phyloP scores from a whole-genome alignment of 2,113 vertebrate species.

The Todiramphus chloris region DNA sequence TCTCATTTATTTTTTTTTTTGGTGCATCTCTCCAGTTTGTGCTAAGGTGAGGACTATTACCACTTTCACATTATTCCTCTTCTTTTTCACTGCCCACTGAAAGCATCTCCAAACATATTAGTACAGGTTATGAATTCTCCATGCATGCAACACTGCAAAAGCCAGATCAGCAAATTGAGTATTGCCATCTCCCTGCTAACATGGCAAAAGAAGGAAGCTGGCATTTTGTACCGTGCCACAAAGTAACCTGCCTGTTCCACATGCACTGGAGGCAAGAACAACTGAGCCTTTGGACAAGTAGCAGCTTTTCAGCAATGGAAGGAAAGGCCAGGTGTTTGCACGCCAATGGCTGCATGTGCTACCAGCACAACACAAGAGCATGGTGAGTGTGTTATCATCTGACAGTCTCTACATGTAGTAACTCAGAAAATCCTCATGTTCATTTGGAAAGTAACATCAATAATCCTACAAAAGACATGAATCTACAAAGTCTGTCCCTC shows the following conservation, averaged over 20 bases:
- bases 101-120: conserved; percentile 60
- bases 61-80: conserved; percentile 62
- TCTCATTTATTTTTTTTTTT: background rate
- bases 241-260: background rate
- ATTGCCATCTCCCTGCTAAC: background rate
- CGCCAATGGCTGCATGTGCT: background rate
- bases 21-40: conserved; percentile 61
- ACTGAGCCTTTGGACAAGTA: background rate
- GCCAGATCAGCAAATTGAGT: background rate
- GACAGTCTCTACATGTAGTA: background rate
- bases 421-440: background rate
- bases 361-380: background rate
- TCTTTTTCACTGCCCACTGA: conserved; percentile 73
- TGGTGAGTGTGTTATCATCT: background rate
- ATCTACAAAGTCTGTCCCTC: background rate
- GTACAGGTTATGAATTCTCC: conserved; percentile 60
- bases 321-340: background rate
- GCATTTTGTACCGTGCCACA: background rate
- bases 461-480: background rate
- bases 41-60: conserved; percentile 64
- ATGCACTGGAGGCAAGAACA: background rate
- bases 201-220: background rate
- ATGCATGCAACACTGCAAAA: background rate
- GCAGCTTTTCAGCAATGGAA: background rate
- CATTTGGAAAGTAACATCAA: background rate